Base-by-base conservation (phyloP, 2,888 invertebrate species). In the Trichogramma dendrolimi region DNA sequence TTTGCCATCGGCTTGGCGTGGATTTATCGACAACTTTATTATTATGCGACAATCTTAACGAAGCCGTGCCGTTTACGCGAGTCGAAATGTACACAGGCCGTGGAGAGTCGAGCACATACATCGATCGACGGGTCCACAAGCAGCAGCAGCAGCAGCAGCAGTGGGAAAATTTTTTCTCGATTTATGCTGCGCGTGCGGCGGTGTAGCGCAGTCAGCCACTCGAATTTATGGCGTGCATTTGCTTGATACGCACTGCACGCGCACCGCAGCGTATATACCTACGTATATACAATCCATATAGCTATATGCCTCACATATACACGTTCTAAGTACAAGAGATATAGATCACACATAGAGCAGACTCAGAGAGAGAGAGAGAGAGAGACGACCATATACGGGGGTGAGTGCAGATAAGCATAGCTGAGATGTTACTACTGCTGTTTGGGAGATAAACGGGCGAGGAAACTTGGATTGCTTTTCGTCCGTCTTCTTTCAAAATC, bases 381-480 rank as follows among this genome's bases (percentile, higher is more conserved):
- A 46, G 8, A 46, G n/a, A n/a, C n/a, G 46, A 8, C n/a, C 46
- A 27, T 27, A 27, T 27, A 27, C 27, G 46, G 46, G 46, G 8
- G 8, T 10, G 8, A 8, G 10, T 2, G 10, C 2, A 60, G 56
- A 60, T 57, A 60, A 60, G 57, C 27, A 27, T 27, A 27, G 27
- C 27, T 27, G 27, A 27, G 27, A 27, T 27, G 27, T 27, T 46
- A 54, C 57, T 8, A 41, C 11, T 44, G 53, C 53, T 44, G 56
- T 27, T 53, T 41, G 49, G 27, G 53, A 63, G 60, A 63, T 60
- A 63, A 55, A 60, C 60, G 63, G 46, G 40, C 55, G 54, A 52
- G 62, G 51, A 59, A 62, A 62, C 62, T 62, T 62, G 62, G 55
- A 62, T 62, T 59, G 62, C 62, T 52, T 56, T 56, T 56, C 58